Conservation (phyloP, 2,113 vertebrate genomes). For the Chaetorhynchus papuensis region DNA sequence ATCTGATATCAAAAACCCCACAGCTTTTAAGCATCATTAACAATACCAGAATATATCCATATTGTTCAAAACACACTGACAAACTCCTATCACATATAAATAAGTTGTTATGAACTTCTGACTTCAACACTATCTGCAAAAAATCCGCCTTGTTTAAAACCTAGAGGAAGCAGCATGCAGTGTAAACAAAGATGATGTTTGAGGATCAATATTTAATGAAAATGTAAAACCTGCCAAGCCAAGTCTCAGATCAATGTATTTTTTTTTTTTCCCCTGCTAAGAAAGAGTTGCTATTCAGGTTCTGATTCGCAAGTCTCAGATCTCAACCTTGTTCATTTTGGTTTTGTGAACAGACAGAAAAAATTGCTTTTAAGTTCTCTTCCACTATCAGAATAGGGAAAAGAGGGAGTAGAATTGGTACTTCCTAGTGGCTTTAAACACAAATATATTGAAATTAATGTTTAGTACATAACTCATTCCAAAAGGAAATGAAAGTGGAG, state of each 20-base stretch:
- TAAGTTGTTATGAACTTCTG: neutral
- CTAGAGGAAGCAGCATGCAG: neutral
- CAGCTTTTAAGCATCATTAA: neutral
- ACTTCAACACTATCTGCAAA: neutral
- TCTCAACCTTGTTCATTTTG: neutral
- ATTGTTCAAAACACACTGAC: neutral
- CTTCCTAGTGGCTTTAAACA: neutral
- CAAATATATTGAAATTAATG: neutral
- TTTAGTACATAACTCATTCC: neutral
- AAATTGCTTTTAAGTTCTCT: neutral
- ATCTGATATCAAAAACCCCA: neutral
- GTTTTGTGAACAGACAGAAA: neutral
- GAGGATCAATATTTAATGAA: constrained; percentile 56
- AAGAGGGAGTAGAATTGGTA: neutral
- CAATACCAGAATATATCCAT: neutral
- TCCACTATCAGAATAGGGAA: neutral
- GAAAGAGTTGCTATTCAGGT: neutral
- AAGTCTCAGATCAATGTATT: constrained; percentile 8
- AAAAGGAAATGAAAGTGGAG: neutral
- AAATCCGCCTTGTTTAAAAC: neutral
- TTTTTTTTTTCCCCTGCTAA: neutral
- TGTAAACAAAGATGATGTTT: constrained; percentile 52
- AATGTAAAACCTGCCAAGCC: constrained; percentile 43
- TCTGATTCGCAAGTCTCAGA: neutral
- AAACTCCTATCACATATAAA: neutral